phyloP scores from a whole-genome alignment of 2,113 vertebrate species.

The human (Homo sapiens) region DNA sequence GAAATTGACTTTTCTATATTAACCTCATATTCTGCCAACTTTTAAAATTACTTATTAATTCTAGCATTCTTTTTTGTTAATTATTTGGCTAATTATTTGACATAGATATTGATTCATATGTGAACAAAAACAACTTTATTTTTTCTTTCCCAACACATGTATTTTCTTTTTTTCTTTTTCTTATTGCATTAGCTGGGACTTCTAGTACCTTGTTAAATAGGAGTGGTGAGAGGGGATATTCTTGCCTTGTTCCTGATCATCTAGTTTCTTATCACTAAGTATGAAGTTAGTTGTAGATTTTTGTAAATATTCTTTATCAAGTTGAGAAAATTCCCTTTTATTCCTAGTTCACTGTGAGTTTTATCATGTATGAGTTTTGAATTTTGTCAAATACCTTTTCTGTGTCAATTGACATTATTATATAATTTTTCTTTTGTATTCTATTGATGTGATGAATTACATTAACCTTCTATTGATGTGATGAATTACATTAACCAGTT shows the following conservation, averaged over 20 bases:
- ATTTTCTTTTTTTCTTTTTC: background rate
- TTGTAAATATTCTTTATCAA: background rate
- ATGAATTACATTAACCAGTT: background rate
- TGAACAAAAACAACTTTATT: background rate
- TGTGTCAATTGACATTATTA: background rate
- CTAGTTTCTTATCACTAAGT: background rate
- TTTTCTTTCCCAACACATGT: background rate
- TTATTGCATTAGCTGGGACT: background rate
- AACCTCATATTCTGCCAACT: background rate
- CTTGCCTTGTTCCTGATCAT: background rate
- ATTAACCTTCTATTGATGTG: background rate
- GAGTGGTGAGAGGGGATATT: background rate
- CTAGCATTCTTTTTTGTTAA: background rate
- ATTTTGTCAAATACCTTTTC: background rate
- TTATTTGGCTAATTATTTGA: background rate
- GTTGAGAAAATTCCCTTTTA: background rate
- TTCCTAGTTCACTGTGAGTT: background rate
- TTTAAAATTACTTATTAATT: background rate
- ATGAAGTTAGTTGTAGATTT: background rate
- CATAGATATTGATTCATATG: background rate
- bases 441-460: background rate
- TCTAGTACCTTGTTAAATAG: background rate
- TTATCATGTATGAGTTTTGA: background rate
- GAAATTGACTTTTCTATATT: background rate
- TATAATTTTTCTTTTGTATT: background rate